Evolutionary conservation across 1,140 invertebrate species (phyloP).

Genomic region (Cataglyphis hispanica): DNA sequence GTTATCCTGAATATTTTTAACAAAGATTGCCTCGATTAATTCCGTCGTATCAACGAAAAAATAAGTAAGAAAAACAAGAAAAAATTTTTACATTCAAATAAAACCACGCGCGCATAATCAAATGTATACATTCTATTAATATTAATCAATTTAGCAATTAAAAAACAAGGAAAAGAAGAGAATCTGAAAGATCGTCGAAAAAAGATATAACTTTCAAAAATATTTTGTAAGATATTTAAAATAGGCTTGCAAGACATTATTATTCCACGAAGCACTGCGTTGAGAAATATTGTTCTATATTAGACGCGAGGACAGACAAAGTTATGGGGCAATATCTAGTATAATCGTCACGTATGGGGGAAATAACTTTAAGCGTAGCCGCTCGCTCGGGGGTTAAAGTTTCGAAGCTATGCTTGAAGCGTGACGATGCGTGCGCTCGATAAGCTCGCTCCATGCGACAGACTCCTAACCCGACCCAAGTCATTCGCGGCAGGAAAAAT

Average conservation of each 20-base stretch:
- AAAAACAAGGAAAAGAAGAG: neutral
- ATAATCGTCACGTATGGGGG: constrained; percentile 31
- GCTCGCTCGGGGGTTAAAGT: constrained; percentile 15
- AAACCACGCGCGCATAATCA: too few relatives aligned
- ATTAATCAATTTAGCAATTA: constrained; percentile 12
- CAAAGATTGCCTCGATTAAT: neutral
- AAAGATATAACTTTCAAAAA: neutral
- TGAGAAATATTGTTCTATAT: constrained; percentile 18
- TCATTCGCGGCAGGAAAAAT: constrained; percentile 15
- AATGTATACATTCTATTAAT: neutral
- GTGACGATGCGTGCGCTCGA: constrained; percentile 52
- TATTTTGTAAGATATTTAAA: neutral
- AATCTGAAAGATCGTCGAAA: neutral
- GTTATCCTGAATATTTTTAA: neutral
- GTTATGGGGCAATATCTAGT: constrained; percentile 26
- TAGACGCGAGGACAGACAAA: constrained; percentile 1
- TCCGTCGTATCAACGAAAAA: neutral
- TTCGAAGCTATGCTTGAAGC: constrained; percentile 51
- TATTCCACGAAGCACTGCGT: neutral
- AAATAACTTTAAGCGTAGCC: constrained; percentile 35
- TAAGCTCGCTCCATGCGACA: constrained; percentile 31
- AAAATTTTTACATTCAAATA: neutral
- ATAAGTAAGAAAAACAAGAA: neutral
- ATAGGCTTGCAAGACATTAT: too few relatives aligned
- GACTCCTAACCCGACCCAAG: constrained; percentile 20